Evolutionary conservation across 1,140 invertebrate species (phyloP).

Genomic region (Mactra quadrangularis): DNA sequence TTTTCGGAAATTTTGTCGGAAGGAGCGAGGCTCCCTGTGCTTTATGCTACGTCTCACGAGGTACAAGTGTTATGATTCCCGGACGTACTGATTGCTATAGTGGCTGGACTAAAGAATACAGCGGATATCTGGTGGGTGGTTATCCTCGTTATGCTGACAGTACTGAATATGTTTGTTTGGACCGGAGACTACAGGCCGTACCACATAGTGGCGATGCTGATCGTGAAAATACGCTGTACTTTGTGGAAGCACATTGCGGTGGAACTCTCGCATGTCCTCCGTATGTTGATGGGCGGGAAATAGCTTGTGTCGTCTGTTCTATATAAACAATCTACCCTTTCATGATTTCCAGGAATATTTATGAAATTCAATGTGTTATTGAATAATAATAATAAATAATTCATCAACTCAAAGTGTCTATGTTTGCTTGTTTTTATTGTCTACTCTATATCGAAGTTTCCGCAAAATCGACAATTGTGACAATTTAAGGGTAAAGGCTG

Average conservation of each 20-base stretch:
- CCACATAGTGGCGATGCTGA: not conserved
- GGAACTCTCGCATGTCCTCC: constrained; percentile 32
- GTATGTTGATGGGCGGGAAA: constrained; percentile 16
- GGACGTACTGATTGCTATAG: constrained; percentile 44
- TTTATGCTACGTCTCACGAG: constrained; percentile 57
- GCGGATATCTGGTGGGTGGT: constrained; percentile 53
- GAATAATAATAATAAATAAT: too few species aligned
- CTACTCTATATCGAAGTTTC: too few species aligned
- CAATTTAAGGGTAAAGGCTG: too few species aligned
- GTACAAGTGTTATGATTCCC: too few species aligned
- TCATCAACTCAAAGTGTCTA: too few species aligned
- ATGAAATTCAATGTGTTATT: constrained; percentile 61
- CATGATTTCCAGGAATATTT: too few species aligned
- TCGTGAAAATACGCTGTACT: constrained; percentile 40
- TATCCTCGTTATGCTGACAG: not conserved
- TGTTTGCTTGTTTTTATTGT: too few species aligned
- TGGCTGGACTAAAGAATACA: constrained; percentile 63
- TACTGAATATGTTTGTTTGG: constrained; percentile 55
- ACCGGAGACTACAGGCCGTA: constrained; percentile 26
- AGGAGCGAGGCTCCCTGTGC: too few species aligned
- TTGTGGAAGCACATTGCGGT: constrained; percentile 39
- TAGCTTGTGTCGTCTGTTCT: constrained; percentile 47
- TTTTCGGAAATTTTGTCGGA: not conserved
- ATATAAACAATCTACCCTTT: too few species aligned
- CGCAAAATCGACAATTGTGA: too few species aligned